These are phyloP conservation scores for Poecilobothrus nobilitatus DNA, from an alignment of 2,888 invertebrate species.

Conservation along the genomic window DNA sequence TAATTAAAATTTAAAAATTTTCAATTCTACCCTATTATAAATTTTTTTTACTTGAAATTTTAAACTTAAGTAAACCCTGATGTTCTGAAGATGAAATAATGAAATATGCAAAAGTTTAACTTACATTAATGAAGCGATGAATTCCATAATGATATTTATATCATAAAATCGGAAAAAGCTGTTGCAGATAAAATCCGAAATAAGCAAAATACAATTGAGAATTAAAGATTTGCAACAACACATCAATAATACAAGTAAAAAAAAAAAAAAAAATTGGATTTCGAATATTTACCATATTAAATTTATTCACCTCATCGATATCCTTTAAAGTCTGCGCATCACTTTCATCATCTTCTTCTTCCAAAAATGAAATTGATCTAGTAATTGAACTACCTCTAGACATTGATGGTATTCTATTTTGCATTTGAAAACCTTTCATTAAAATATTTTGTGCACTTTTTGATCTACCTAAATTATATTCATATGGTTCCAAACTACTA, in stretches of 20 bases:
- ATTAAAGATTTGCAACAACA: too few species aligned
- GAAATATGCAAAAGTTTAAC: neutral
- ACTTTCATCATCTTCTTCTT: constrained; percentile 51
- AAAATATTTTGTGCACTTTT: constrained; percentile 73
- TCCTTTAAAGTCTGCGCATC: constrained; percentile 58
- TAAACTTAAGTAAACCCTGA: too few species aligned
- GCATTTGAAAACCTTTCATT: constrained; percentile 72
- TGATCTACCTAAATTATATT: constrained; percentile 50
- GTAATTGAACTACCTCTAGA: constrained; percentile 38
- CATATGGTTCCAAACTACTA: constrained; percentile 34
- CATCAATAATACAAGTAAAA: too few species aligned
- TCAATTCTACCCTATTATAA: too few species aligned
- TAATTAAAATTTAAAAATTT: too few species aligned
- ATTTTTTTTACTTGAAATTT: too few species aligned
- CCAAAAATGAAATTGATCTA: constrained; percentile 36
- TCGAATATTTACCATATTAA: neutral
- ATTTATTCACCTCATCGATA: constrained; percentile 55
- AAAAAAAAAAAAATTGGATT: neutral
- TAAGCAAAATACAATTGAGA: too few species aligned
- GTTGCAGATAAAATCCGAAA: too few species aligned
- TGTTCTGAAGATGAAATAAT: too few species aligned
- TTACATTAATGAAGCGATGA: constrained; percentile 6
- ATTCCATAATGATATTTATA: neutral
- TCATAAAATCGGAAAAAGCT: neutral
- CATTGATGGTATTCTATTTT: constrained; percentile 42